Conservation (phyloP, 2,888 invertebrate genomes). For the Autographa pulchrina region DNA sequence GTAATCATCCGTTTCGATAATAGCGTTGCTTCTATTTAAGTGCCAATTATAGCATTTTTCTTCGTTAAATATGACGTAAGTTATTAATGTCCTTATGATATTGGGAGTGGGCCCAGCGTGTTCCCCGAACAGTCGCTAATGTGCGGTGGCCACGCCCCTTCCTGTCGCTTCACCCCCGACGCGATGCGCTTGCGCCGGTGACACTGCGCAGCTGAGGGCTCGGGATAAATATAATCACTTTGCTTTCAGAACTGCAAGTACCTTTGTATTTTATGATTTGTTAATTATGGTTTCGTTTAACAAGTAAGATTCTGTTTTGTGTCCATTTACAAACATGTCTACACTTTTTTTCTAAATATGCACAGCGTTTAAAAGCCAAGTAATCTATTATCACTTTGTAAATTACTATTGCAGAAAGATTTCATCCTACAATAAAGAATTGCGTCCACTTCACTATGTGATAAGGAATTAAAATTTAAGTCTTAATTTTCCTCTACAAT, state of each 20-base stretch:
- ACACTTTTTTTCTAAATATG: no score
- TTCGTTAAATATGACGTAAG: conserved; percentile 56
- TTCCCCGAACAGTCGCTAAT: conserved; percentile 78
- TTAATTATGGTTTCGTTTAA: neutral
- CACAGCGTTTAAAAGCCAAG: no score
- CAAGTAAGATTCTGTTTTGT: neutral
- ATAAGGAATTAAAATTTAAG: no score
- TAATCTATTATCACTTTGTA: no score
- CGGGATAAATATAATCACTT: conserved; percentile 51
- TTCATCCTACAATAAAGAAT: no score
- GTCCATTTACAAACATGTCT: neutral
- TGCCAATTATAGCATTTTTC: conserved; percentile 61
- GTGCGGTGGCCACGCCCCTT: conserved; percentile 80
- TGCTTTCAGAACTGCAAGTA: conserved; percentile 42
- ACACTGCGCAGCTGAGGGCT: conserved; percentile 57
- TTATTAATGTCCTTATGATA: conserved; percentile 65
- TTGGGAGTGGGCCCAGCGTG: conserved; percentile 64
- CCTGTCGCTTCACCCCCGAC: conserved; percentile 76
- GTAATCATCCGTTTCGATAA: conserved; percentile 46
- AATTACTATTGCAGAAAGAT: no score
- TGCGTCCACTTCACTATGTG: no score
- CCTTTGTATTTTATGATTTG: conserved; percentile 26
- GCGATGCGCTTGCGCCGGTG: conserved; percentile 51
- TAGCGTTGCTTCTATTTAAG: conserved; percentile 45
- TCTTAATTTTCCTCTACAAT: no score